Conservation (phyloP, 2,113 vertebrate genomes). For the Cololabis saira region DNA sequence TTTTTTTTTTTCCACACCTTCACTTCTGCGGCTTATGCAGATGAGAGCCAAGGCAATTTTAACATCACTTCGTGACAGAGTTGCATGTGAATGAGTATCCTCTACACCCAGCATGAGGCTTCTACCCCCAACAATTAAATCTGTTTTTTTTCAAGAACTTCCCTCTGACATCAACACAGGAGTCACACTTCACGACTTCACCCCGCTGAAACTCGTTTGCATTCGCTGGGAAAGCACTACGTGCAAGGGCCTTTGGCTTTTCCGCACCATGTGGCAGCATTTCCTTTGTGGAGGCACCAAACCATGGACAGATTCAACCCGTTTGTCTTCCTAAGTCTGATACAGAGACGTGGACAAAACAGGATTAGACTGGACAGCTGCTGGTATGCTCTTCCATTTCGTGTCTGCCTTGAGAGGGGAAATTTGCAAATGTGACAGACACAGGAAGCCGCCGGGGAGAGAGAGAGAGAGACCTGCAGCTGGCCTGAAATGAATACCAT, state of each 20-base stretch:
- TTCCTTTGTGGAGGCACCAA: slow-evolving; percentile 53
- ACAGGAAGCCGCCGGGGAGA: slow-evolving; percentile 69
- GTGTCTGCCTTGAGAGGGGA: slow-evolving; percentile 64
- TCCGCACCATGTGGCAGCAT: slow-evolving; percentile 45
- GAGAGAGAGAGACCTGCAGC: slow-evolving; percentile 60
- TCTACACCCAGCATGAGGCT: slow-evolving; percentile 72
- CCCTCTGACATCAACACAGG: slow-evolving; percentile 48
- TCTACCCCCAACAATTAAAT: slow-evolving; percentile 69
- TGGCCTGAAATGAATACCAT: slow-evolving; percentile 72
- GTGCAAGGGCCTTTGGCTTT: slow-evolving; percentile 21
- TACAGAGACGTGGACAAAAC: slow-evolving; percentile 54
- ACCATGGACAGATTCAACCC: slow-evolving; percentile 46
- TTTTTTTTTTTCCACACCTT: slow-evolving; percentile 41
- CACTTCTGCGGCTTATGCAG: slow-evolving; percentile 52
- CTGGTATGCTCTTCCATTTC: slow-evolving; percentile 67
- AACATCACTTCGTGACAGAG: slow-evolving; percentile 61
- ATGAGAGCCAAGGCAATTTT: slow-evolving; percentile 58
- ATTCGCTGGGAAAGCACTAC: slow-evolving; percentile 40
- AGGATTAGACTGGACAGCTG: slow-evolving; percentile 82
- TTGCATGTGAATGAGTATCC: slow-evolving; percentile 67
- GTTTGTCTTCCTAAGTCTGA: slow-evolving; percentile 43
- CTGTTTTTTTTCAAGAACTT: slow-evolving; percentile 55
- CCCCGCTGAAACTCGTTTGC: slow-evolving; percentile 45
- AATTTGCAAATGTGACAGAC: slow-evolving; percentile 78
- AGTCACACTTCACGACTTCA: slow-evolving; percentile 36